Percentiles rank a stretch among this genome's conserved stretches.
These are phyloP conservation scores for Dermatemys mawii DNA, from an alignment of 2,113 vertebrate genomes.

Conservation along the genomic window DNA sequence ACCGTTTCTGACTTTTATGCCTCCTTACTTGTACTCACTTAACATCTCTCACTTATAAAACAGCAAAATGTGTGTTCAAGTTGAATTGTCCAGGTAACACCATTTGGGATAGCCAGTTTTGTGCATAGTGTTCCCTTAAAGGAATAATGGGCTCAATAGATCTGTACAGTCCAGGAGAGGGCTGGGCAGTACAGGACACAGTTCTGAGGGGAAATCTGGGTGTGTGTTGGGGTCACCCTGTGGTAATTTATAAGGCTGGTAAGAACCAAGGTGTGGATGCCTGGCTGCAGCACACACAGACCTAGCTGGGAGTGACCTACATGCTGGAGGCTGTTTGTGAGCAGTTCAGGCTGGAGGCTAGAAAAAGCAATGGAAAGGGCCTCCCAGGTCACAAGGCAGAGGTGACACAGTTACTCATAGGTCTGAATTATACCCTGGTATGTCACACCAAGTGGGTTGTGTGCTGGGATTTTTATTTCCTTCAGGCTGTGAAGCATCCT, in stretches of 20 bases:
- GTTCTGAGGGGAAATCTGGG: background rate
- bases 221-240: background rate
- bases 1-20: background rate
- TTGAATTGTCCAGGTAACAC: background rate
- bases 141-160: background rate
- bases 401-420: background rate
- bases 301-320: background rate
- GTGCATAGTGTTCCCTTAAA: background rate
- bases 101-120: background rate
- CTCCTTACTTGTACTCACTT: background rate
- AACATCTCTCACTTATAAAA: too few species aligned
- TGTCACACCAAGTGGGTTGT: background rate
- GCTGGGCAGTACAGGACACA: background rate
- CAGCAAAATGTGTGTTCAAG: too few species aligned
- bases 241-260: background rate
- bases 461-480: background rate
- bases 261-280: background rate
- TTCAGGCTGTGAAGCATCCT: background rate
- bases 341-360: background rate
- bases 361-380: background rate
- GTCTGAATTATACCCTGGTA: background rate
- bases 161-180: background rate
- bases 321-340: background rate
- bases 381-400: background rate
- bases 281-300: background rate